phyloP scores from a whole-genome alignment of 2,113 vertebrate species.

The Galeopterus variegatus region DNA sequence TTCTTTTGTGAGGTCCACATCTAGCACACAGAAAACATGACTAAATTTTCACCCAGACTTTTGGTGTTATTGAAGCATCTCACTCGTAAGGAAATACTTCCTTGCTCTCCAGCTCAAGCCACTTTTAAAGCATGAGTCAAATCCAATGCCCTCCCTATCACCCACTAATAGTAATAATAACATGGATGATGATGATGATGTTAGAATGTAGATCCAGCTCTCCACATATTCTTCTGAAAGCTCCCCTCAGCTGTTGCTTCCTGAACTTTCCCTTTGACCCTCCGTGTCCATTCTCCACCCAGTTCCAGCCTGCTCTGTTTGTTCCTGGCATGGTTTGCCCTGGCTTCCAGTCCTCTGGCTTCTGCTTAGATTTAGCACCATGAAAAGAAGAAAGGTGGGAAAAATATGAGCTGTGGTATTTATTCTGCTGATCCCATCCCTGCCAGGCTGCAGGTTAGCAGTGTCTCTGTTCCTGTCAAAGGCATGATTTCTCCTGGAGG shows the following conservation, averaged over 20 bases:
- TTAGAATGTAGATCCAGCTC: neutral
- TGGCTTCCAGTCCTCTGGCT: neutral
- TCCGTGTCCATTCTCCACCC: neutral
- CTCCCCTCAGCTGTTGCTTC: neutral
- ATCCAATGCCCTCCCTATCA: neutral
- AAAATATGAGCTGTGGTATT: no score
- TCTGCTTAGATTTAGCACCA: neutral
- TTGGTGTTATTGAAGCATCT: neutral
- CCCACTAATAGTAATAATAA: neutral
- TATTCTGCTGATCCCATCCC: neutral
- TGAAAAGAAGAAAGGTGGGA: neutral
- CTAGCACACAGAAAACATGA: neutral
- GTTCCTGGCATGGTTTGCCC: neutral
- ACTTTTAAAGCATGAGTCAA: neutral
- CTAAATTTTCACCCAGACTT: neutral
- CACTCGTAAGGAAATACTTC: neutral
- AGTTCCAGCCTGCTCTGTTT: neutral
- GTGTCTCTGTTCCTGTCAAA: neutral
- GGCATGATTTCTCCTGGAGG: neutral
- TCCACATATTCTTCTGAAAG: neutral
- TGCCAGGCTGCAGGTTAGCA: neutral
- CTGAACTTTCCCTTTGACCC: neutral
- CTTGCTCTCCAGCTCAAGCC: neutral
- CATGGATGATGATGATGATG: no score
- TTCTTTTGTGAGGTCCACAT: neutral